phyloP scores from a whole-genome alignment of 2,888 invertebrate genomes.

The Andrena hattorfiana region DNA sequence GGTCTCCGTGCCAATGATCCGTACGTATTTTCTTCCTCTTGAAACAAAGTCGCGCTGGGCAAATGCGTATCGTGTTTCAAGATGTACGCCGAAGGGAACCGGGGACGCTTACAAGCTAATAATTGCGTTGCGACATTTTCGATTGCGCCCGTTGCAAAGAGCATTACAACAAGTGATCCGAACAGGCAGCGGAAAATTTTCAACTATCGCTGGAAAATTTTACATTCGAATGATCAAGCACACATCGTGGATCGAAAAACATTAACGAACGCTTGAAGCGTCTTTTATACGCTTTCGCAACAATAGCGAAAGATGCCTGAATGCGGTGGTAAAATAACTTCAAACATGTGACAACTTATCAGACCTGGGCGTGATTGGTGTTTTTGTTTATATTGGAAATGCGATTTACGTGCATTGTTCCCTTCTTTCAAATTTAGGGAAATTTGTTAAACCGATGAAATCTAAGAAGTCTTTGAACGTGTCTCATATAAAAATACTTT shows the following conservation, averaged over 20 bases:
- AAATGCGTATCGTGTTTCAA: slow-evolving; percentile 47
- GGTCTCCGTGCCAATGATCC: slow-evolving; percentile 9
- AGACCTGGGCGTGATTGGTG: slow-evolving; percentile 55
- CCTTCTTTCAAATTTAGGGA: background rate
- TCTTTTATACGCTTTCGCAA: slow-evolving; percentile 55
- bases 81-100: slow-evolving; percentile 4
- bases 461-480: too few relatives aligned
- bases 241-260: slow-evolving; percentile 27
- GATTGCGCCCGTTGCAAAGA: slow-evolving; percentile 47
- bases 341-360: slow-evolving; percentile 66
- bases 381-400: background rate
- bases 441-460: too few relatives aligned
- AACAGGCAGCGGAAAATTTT: slow-evolving; percentile 27
- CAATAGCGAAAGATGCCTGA: slow-evolving; percentile 38
- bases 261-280: slow-evolving; percentile 27
- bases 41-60: slow-evolving; percentile 13
- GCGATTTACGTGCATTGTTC: background rate
- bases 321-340: slow-evolving; percentile 52
- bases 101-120: slow-evolving; percentile 17
- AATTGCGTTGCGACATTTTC: slow-evolving; percentile 62
- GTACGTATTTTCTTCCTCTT: slow-evolving; percentile 21
- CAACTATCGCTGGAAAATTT: slow-evolving; percentile 37
- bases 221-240: slow-evolving; percentile 37
- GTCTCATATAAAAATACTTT: too few relatives aligned
- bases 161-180: slow-evolving; percentile 9